A percentile compares a stretch with the other conserved stretches of the same genome.
phyloP scores from a whole-genome alignment of 2,888 invertebrate genomes.

The Diaperis boleti region DNA sequence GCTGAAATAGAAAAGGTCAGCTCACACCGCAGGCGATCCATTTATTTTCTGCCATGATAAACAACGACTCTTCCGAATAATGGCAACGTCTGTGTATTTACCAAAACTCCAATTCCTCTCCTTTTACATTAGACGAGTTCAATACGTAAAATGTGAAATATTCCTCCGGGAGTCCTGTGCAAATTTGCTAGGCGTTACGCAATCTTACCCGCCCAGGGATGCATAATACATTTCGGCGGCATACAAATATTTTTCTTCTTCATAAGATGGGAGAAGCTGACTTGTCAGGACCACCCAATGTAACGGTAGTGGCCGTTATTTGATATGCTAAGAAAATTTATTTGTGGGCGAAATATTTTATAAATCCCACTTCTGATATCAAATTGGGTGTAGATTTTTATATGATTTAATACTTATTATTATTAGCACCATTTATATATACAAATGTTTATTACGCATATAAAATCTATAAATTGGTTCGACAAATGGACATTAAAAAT shows the following conservation, averaged over 20 bases:
- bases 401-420: too few relatives aligned
- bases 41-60: constrained; percentile 17
- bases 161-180: constrained; percentile 31
- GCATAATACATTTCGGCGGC: constrained; percentile 39
- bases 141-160: constrained; percentile 23
- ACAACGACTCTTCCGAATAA: constrained; percentile 14
- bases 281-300: too few relatives aligned
- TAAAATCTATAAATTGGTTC: too few relatives aligned
- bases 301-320: too few relatives aligned
- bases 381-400: too few relatives aligned
- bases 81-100: constrained; percentile 13
- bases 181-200: constrained; percentile 35
- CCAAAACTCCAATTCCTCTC: constrained; percentile 3
- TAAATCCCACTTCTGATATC: too few relatives aligned
- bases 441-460: too few relatives aligned
- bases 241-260: constrained; percentile 41
- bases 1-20: constrained; percentile 10
- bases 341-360: too few relatives aligned
- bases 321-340: too few relatives aligned
- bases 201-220: constrained; percentile 18
- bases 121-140: constrained; percentile 7
- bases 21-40: constrained; percentile 6
- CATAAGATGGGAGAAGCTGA: constrained; percentile 18
- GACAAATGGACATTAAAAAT: too few relatives aligned
- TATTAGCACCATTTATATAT: too few relatives aligned